These are phyloP conservation scores for Tenthredo mesomela DNA, from an alignment of 2,888 invertebrate genomes.

Conservation along the genomic window DNA sequence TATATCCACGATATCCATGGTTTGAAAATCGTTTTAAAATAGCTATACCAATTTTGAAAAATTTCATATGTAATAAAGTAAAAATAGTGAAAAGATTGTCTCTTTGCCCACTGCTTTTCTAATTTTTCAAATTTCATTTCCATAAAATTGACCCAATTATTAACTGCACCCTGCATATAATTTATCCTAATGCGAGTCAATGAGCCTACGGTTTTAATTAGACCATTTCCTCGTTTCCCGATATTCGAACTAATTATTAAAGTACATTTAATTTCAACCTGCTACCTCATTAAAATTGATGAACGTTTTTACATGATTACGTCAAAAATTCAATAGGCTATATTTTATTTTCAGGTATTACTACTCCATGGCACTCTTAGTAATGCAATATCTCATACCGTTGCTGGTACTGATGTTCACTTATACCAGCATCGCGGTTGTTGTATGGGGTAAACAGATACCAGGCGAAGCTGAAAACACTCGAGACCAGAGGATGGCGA, in stretches of 20 bases:
- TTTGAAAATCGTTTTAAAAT: background rate
- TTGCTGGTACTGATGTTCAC: constrained; percentile 90
- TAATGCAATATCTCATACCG: constrained; percentile 92
- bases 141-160: too few relatives aligned
- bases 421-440: constrained; percentile 91
- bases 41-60: background rate
- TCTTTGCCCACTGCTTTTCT: too few relatives aligned
- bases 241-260: background rate
- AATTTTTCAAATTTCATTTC: background rate
- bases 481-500: constrained; percentile 90
- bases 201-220: background rate
- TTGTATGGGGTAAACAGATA: constrained; percentile 92
- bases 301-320: background rate
- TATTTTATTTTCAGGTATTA: constrained; percentile 76
- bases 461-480: constrained; percentile 93
- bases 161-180: background rate
- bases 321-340: background rate
- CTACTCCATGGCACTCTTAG: constrained; percentile 89
- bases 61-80: too few relatives aligned
- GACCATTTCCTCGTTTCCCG: background rate
- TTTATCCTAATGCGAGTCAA: background rate
- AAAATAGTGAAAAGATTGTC: too few relatives aligned
- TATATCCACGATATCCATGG: background rate
- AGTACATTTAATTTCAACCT: background rate
- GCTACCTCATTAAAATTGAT: background rate